Evolutionary conservation across 2,888 invertebrate genomes (phyloP).

Genomic region (Tortrix viridana): DNA sequence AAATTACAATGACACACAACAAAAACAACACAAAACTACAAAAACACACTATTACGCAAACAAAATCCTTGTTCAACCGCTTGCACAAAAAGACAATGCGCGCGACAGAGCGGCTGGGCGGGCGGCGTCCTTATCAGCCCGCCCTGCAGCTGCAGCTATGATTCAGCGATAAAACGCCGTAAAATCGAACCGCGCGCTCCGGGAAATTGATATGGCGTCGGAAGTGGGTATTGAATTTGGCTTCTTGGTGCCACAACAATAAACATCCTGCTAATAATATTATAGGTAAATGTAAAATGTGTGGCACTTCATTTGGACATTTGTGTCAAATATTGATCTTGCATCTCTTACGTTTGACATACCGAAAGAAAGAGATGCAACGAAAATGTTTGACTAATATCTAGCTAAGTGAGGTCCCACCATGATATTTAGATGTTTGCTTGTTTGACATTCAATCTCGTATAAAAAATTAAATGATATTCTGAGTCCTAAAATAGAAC

Average conservation of each 20-base stretch:
- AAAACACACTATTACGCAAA: constrained; percentile 29
- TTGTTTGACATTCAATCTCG: too few species aligned
- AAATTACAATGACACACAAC: constrained; percentile 2
- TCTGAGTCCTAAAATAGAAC: too few species aligned
- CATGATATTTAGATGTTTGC: too few species aligned
- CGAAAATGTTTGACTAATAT: too few species aligned
- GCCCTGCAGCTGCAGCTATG: constrained; percentile 46
- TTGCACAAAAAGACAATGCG: constrained; percentile 44
- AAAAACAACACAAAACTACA: constrained; percentile 5
- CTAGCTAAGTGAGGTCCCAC: too few species aligned
- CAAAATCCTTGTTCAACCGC: constrained; percentile 40
- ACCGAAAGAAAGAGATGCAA: too few species aligned
- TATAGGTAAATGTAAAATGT: too few species aligned
- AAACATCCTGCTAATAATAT: too few species aligned
- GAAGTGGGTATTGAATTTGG: constrained; percentile 4
- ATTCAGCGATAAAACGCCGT: constrained; percentile 56
- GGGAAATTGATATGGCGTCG: constrained; percentile 54
- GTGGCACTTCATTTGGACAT: too few species aligned
- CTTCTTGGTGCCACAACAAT: background rate
- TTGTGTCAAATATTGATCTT: too few species aligned
- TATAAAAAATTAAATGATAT: too few species aligned
- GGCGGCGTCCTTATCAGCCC: constrained; percentile 51
- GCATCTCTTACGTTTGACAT: too few species aligned
- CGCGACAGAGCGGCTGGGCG: constrained; percentile 45
- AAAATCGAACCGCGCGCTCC: constrained; percentile 52